A percentile compares a stretch with the other conserved stretches of the same genome.
These are phyloP conservation scores for Murina feae DNA, from an alignment of 2,113 vertebrate species.

Conservation along the genomic window DNA sequence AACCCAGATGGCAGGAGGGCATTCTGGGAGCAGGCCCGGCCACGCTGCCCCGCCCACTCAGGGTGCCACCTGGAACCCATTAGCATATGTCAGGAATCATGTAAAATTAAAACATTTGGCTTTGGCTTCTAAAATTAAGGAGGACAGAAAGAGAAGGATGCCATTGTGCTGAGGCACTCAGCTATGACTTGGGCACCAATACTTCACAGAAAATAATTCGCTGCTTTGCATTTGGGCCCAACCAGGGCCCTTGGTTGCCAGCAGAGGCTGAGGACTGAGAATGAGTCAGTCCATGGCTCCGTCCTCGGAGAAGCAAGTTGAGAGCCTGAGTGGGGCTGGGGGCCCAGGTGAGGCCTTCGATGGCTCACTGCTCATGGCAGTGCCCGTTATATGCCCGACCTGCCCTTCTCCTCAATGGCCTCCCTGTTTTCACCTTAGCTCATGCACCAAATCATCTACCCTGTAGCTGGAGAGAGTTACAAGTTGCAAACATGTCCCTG, in stretches of 20 bases:
- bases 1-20: conserved; percentile 86
- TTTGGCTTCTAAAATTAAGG: conserved; percentile 80
- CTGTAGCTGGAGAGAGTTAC: neutral
- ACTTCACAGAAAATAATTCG: conserved; percentile 41
- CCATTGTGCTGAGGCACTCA: conserved; percentile 66
- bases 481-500: neutral
- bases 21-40: conserved; percentile 76
- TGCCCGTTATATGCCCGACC: neutral
- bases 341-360: neutral
- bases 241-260: neutral
- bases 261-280: neutral
- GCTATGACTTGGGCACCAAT: conserved; percentile 64
- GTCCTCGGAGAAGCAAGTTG: neutral
- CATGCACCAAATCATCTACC: neutral
- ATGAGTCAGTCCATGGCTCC: neutral
- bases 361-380: neutral
- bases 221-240: neutral
- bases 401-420: neutral
- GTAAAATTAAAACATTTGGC: conserved; percentile 84
- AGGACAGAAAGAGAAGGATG: conserved; percentile 73
- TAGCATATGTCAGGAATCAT: conserved; percentile 83
- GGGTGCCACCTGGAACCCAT: conserved; percentile 78
- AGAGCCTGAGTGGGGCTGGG: neutral
- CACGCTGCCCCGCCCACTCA: conserved; percentile 52
- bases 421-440: neutral